Percentiles rank a stretch among this genome's conserved stretches.
Conservation (phyloP, 2,113 vertebrate species). For the Arizona elegans region DNA sequence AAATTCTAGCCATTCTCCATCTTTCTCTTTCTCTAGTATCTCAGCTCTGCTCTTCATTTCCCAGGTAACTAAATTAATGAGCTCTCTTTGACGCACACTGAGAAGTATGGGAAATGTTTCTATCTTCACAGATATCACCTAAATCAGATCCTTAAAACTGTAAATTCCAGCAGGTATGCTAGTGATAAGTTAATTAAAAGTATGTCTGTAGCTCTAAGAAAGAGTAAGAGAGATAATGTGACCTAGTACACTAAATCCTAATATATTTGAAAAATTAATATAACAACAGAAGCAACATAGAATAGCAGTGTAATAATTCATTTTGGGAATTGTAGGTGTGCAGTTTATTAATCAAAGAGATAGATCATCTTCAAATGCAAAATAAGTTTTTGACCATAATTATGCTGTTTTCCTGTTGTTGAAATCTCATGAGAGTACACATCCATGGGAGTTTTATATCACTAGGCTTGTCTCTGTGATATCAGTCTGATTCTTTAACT, state of each 20-base stretch:
- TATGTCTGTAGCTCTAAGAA: neutral
- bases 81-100: neutral
- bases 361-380: neutral
- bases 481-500: neutral
- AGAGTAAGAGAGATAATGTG: neutral
- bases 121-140: neutral
- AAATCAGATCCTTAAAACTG: neutral
- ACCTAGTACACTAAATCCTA: constrained; percentile 17
- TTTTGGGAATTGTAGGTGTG: neutral
- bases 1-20: neutral
- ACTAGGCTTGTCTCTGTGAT: neutral
- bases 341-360: constrained; percentile 20
- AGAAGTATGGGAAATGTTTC: neutral
- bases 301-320: neutral
- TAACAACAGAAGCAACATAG: constrained; percentile 18
- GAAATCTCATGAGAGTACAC: neutral
- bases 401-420: neutral
- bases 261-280: constrained; percentile 13
- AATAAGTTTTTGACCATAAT: neutral
- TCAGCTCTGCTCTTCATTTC: neutral
- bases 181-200: constrained; percentile 12
- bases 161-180: neutral
- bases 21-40: neutral
- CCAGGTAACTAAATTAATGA: neutral
- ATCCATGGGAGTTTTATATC: neutral